Conservation (phyloP, 30 jellyfish, hydroid and myxozoan species). For the Clytia hemisphaerica region DNA sequence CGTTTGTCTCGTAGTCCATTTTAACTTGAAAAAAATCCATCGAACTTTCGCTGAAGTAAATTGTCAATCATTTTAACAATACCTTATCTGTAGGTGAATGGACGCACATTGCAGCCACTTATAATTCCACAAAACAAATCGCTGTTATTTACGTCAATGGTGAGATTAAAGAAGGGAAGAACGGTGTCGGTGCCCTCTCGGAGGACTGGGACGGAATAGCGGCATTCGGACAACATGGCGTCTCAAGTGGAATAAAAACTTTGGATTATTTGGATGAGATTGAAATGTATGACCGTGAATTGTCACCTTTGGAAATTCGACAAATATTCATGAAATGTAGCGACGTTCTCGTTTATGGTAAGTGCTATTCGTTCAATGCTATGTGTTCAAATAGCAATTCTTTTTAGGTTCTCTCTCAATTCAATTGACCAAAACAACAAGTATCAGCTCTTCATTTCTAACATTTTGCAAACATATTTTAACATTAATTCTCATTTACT, state of each 20-base stretch:
- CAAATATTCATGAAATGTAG: constrained; percentile 80
- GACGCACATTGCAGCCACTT: constrained; percentile 78
- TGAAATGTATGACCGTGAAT: constrained; percentile 68
- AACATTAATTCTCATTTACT: background rate
- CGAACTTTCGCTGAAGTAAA: no score
- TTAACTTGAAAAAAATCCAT: no score
- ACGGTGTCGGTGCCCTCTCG: constrained; percentile 84
- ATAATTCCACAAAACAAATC: constrained; percentile 73
- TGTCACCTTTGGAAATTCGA: constrained; percentile 59
- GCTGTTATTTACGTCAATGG: constrained; percentile 81
- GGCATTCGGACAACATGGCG: constrained; percentile 76
- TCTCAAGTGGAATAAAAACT: constrained; percentile 49
- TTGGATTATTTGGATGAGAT: constrained; percentile 77
- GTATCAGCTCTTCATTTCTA: background rate
- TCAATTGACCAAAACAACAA: background rate
- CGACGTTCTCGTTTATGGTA: constrained; percentile 59
- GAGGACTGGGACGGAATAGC: constrained; percentile 96
- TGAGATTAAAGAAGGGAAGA: constrained; percentile 76
- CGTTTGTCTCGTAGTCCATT: no score
- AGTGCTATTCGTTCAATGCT: no score
- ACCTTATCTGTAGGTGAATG: constrained; percentile 37
- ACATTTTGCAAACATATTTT: background rate
- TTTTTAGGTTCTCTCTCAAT: no score
- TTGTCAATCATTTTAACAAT: no score
- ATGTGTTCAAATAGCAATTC: no score